phyloP scores from a whole-genome alignment of 2,113 vertebrate species.

The Ictalurus furcatus region DNA sequence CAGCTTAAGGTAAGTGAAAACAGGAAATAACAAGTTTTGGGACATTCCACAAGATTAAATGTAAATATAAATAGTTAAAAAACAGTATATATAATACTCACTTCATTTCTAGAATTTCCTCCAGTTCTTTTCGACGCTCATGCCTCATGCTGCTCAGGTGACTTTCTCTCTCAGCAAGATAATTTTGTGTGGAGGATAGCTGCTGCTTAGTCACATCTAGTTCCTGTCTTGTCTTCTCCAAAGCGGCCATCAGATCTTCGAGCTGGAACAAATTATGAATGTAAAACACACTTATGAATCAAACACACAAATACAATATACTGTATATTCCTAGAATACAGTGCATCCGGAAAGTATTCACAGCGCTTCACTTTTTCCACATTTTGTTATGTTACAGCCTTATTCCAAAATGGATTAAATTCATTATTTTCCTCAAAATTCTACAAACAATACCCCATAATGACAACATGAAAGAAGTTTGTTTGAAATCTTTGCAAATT shows the following conservation, averaged over 20 bases:
- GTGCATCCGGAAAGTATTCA: no score
- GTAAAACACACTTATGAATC: not conserved
- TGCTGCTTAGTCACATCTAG: slow-evolving; percentile 89
- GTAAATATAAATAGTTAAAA: not conserved
- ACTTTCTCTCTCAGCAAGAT: slow-evolving; percentile 87
- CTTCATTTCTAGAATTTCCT: slow-evolving; percentile 98
- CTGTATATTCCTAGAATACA: not conserved
- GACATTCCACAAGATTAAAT: not conserved
- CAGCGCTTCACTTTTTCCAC: no score
- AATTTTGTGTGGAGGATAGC: slow-evolving; percentile 90
- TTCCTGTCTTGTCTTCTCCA: slow-evolving; percentile 93
- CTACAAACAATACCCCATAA: no score
- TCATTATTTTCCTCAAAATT: no score
- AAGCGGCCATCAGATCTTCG: slow-evolving; percentile 88
- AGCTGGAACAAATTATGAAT: slow-evolving; percentile 70
- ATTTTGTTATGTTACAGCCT: no score
- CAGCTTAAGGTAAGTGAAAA: not conserved
- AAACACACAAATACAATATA: not conserved
- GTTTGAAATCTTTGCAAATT: no score
- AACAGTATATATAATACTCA: slow-evolving; percentile 69
- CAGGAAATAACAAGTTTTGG: not conserved
- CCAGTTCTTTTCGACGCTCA: slow-evolving; percentile 89
- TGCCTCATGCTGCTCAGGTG: slow-evolving; percentile 85
- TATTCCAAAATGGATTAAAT: no score
- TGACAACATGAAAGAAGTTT: no score